Evolutionary conservation across 2,113 vertebrate genomes (phyloP).

Genomic region (Himantopus leucocephalus): DNA sequence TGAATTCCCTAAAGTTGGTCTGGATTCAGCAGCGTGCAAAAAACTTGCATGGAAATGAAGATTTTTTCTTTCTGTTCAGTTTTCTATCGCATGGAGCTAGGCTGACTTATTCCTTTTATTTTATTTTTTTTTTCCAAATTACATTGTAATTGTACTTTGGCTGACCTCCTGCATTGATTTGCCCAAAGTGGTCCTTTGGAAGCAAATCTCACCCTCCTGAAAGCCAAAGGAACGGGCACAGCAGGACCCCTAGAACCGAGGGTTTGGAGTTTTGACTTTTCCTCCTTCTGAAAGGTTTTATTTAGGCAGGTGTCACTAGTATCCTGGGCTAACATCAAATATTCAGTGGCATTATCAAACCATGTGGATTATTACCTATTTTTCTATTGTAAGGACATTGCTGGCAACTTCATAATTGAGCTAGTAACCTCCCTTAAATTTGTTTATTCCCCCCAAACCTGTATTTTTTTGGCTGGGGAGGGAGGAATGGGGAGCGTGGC

Average conservation of each 20-base stretch:
- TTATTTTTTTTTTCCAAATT: not conserved
- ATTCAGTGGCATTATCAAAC: not conserved
- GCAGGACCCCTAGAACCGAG: not conserved
- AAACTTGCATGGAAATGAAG: not conserved
- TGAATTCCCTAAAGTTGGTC: not conserved
- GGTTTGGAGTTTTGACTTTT: not conserved
- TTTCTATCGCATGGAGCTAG: not conserved
- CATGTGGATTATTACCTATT: not conserved
- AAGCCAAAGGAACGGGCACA: not conserved
- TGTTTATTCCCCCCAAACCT: not conserved
- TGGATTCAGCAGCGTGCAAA: not conserved
- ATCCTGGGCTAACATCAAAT: not conserved
- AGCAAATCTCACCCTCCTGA: not conserved
- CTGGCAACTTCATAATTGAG: not conserved
- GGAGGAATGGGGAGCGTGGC: not conserved
- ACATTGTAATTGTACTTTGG: not conserved
- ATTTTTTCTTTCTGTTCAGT: not conserved
- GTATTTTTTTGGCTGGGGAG: not conserved
- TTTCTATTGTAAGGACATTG: not conserved
- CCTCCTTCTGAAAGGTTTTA: not conserved
- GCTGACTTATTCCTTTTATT: not conserved
- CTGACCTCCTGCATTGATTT: not conserved
- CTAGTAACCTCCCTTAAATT: not conserved
- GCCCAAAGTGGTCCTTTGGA: not conserved
- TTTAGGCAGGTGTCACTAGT: conserved; percentile 24